Evolutionary conservation across 2,888 invertebrate genomes (phyloP), one percentile per base, ranked within the genome.

Genomic region (Tetropium fuscum): DNA sequence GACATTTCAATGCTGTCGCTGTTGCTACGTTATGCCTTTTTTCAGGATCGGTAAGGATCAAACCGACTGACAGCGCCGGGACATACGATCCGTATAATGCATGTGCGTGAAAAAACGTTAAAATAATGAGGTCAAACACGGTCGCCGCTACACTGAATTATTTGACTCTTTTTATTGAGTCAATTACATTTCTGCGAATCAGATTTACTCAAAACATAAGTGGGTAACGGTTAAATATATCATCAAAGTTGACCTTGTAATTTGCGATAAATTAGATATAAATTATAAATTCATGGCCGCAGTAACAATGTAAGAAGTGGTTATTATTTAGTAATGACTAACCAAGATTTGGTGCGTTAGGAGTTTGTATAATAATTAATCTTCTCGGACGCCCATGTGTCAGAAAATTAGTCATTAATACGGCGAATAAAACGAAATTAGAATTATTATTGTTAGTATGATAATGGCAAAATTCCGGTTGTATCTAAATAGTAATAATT

Each of bases 221-320:
- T 53, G 48, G 48, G n/a, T 44, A 32, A 11, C 45, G 16, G 47
- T 48, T 57, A 51, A 27, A 44, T 22, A 15, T 36, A 51, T 56
- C 53, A 57, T 57, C 61, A 58, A 58, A 54, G 49, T 15, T 54
- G 58, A 54, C 61, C 58, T 61, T 53, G 56, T 44, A 49, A 61
- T 58, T 61, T 49, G 61, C 15, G 61, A 45, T 61, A 61, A 61
- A 61, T 61, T 61, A 58, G 49, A 38, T 34, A 44, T 44, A 32
- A n/a, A n/a, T n/a, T n/a, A n/a, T n/a, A n/a, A 22, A 53, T 54
- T 53, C 58, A 58, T 54, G 48, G 20, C 48, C 30, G n/a, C 18
- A 5, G n/a, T 13, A 11, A 6, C 41, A 43, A 13, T 25, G 13
- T 43, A 43, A 43, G 2, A 7, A 43, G n/a, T n/a, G n/a, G 22